Base-by-base conservation (phyloP, 2,888 invertebrate genomes). In the Pristionchus maxplancki region DNA sequence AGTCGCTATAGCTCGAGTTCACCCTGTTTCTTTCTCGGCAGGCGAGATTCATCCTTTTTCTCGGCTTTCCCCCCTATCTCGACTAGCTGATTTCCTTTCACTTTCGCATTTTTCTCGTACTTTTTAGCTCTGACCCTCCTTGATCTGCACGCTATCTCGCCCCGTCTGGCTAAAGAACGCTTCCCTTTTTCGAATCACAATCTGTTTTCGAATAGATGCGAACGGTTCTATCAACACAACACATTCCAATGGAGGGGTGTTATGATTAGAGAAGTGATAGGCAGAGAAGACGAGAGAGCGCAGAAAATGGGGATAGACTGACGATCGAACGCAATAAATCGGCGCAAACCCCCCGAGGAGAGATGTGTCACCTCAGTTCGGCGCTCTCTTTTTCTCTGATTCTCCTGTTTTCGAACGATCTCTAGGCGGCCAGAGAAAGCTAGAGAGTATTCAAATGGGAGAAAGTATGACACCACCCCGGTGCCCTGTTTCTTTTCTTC, bases 81-180 rank as follows among this genome's bases (percentile, higher is more conserved):
- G n/a, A 34, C 71, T 71, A 78, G 78, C 78, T 48, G 78, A 78
- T 78, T 48, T 40, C 24, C 78, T 78, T 48, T 78, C 78, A n/a
- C 78, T 78, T 40, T 78, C 78, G 31, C 74, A 74, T 74, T 74
- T 74, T 74, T 74, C 74, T 74, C 74, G 74, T 31, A 78, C 44
- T 48, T 78, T 78, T 48, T 58, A 58, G 58, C 58, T 20, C 24
- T 17, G 3, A 1, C n/a, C 9, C 58, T 34, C 71, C 24, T 37
- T 20, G 31, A 31, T 71, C 37, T 8, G 58, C 58, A n/a, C 58
- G n/a, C 58, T 58, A 24, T 58, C n/a, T n/a, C 58, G 58, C n/a
- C 58, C 2, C n/a, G 15, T 50, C 50, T 50, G 50, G 0, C 50
- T 50, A n/a, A 50, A 20, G 13, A 50, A 34, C 67, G 15, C 8